Percentiles rank a stretch among this genome's conserved stretches.
phyloP scores from a whole-genome alignment of 2,113 vertebrate genomes.

The Rissa tridactyla region DNA sequence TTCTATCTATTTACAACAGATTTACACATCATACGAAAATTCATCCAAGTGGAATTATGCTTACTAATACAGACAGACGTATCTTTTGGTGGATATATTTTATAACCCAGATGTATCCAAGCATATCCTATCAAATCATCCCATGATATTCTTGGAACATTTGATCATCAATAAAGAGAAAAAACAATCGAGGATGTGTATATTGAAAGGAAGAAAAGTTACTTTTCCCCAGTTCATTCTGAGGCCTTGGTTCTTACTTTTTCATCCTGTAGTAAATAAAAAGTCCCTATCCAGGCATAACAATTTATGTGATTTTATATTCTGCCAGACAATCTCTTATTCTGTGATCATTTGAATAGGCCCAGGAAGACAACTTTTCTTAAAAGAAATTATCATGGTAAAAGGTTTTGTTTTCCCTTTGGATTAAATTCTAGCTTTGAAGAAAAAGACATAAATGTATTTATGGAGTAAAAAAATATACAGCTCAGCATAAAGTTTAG shows the following conservation, averaged over 20 bases:
- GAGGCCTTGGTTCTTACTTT: not conserved
- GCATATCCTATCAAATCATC: not conserved
- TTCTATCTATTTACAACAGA: not conserved
- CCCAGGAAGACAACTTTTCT: not conserved
- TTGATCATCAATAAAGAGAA: not conserved
- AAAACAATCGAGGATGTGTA: not conserved
- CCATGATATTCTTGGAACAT: not conserved
- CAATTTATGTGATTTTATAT: not conserved
- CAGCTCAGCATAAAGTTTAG: not conserved
- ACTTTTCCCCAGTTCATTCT: not conserved
- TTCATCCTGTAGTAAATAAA: not conserved
- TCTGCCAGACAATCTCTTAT: not conserved
- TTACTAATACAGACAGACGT: not conserved
- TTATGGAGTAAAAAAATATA: not conserved
- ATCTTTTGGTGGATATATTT: not conserved
- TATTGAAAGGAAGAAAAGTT: not conserved
- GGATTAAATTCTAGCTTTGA: not conserved
- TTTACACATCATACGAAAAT: not conserved
- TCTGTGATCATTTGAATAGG: slow-evolving; percentile 22
- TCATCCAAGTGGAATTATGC: not conserved
- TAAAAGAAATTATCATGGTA: not conserved
- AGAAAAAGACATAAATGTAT: not conserved
- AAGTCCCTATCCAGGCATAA: not conserved
- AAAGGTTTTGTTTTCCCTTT: not conserved
- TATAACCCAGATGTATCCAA: not conserved